These are phyloP conservation scores for Urocolius indicus DNA, from an alignment of 2,113 vertebrate species.

Conservation along the genomic window DNA sequence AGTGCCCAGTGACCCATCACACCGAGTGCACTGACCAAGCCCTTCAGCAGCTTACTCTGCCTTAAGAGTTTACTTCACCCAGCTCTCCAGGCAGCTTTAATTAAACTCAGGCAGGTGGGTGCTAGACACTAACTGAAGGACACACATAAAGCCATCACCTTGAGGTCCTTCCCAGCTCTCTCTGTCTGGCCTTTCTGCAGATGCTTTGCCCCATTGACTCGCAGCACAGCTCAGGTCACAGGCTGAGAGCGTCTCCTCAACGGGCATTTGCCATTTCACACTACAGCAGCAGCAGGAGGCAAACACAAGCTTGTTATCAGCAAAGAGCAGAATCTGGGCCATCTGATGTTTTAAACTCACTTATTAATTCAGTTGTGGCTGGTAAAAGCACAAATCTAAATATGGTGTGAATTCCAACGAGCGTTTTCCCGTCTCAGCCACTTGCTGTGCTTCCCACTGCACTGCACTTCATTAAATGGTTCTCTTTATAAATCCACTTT, in stretches of 20 bases:
- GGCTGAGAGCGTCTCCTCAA: rapidly evolving
- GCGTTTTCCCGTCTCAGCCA: not conserved
- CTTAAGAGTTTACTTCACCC: not conserved
- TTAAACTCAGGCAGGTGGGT: not conserved
- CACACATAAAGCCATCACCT: not conserved
- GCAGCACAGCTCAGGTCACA: not conserved
- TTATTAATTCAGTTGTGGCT: slow-evolving; percentile 34
- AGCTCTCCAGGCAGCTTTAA: not conserved
- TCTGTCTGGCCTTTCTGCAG: not conserved
- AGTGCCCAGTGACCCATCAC: not conserved
- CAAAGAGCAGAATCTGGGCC: slow-evolving; percentile 34
- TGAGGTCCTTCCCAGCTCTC: not conserved
- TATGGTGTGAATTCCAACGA: slow-evolving; percentile 23
- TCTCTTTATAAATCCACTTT: slow-evolving; percentile 46
- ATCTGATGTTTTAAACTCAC: slow-evolving; percentile 33
- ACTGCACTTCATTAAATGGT: slow-evolving; percentile 46
- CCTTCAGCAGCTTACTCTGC: not conserved
- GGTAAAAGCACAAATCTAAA: slow-evolving; percentile 36
- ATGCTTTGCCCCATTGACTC: not conserved
- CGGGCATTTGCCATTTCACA: not conserved
- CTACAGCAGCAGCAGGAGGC: not conserved
- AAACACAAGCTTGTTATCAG: not conserved
- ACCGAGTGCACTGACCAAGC: not conserved
- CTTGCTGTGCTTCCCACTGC: not conserved
- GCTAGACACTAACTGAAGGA: not conserved